Conservation (phyloP, 2,797 vertebrate genomes). For the Mionectes olivaceus region DNA sequence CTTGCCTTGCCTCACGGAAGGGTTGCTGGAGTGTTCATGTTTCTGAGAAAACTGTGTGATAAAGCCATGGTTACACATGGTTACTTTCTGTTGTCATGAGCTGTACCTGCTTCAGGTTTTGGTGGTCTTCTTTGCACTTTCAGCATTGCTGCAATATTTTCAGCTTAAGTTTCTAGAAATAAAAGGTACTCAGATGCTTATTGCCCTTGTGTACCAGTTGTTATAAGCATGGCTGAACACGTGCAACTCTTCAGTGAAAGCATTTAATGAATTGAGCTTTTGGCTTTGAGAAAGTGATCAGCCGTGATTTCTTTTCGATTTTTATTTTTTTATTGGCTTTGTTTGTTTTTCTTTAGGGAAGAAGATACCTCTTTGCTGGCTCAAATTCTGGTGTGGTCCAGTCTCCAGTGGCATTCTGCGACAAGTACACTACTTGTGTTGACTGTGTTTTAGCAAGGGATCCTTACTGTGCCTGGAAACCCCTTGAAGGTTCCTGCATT, state of each 20-base stretch:
- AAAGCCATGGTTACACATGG: background rate
- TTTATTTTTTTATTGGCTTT: background rate
- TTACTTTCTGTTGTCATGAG: background rate
- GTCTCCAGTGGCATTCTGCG: constrained; percentile 89
- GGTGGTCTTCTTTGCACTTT: background rate
- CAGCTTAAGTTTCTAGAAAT: background rate
- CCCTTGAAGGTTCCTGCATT: constrained; percentile 73
- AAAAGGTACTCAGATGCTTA: background rate
- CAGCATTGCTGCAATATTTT: background rate
- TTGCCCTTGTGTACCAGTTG: background rate
- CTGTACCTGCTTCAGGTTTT: background rate
- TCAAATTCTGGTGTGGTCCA: constrained; percentile 92
- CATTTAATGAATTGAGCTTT: background rate
- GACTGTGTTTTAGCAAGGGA: constrained; percentile 93
- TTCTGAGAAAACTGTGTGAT: background rate
- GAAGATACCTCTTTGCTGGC: constrained; percentile 88
- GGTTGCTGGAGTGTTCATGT: background rate
- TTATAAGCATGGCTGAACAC: background rate
- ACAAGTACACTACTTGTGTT: constrained; percentile 85
- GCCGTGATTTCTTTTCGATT: background rate
- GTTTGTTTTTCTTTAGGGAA: constrained; percentile 70
- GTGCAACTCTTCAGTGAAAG: background rate
- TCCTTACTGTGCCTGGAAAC: constrained; percentile 94
- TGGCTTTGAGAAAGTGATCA: background rate
- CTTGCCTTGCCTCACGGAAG: background rate